These are phyloP conservation scores for Cryptocephalus primarius DNA, from an alignment of 2,888 invertebrate species.

Conservation along the genomic window DNA sequence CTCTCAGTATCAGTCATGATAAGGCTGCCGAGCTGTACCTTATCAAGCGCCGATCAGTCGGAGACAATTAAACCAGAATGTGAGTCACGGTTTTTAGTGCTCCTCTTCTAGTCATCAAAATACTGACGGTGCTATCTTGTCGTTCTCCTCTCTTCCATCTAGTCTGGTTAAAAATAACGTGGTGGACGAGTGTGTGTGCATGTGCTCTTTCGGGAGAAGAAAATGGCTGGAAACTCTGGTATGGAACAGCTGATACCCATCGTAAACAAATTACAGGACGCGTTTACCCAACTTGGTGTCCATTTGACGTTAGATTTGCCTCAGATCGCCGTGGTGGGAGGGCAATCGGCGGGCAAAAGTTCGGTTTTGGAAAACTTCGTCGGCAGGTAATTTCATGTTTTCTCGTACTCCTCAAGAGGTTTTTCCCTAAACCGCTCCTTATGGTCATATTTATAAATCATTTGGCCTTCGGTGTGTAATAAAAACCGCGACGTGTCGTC, in stretches of 20 bases:
- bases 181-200: background rate
- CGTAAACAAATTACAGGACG: conserved; percentile 99
- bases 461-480: too few species aligned
- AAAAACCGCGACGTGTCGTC: too few species aligned
- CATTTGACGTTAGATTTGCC: conserved; percentile 98
- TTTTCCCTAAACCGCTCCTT: too few species aligned
- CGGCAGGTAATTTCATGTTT: conserved; percentile 64
- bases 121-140: background rate
- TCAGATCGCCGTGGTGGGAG: conserved; percentile 99
- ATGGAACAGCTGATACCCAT: conserved; percentile 99
- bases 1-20: too few species aligned
- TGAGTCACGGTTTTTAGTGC: conserved; percentile 6
- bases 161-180: background rate
- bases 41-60: too few species aligned
- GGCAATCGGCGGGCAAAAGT: conserved; percentile 99
- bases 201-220: conserved; percentile 10
- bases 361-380: conserved; percentile 99
- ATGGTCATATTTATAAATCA: too few species aligned
- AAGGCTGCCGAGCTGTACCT: too few species aligned
- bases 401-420: background rate
- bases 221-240: conserved; percentile 65
- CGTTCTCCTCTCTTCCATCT: background rate
- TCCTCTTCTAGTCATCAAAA: conserved; percentile 3
- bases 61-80: conserved; percentile 5
- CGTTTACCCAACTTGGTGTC: conserved; percentile 95